Conservation (phyloP, 2,888 invertebrate genomes). For the Phalera bucephala region DNA sequence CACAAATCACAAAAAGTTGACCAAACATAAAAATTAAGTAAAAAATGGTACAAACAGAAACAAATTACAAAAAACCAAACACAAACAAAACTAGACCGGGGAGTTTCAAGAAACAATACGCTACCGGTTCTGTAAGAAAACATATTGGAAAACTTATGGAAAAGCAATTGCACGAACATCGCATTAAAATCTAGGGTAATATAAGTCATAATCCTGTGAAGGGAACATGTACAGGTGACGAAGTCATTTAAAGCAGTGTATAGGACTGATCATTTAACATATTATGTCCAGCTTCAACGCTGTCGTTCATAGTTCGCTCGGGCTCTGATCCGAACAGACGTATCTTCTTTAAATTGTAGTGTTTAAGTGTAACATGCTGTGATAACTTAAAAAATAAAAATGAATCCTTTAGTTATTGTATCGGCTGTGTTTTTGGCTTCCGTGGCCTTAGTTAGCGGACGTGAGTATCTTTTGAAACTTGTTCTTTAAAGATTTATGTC, state of each 20-base stretch:
- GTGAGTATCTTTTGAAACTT: slow-evolving; percentile 28
- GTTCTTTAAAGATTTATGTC: too few relatives aligned
- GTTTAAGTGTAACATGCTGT: slow-evolving; percentile 26
- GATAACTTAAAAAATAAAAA: slow-evolving; percentile 17
- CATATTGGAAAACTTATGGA: too few relatives aligned
- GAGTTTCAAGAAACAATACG: too few relatives aligned
- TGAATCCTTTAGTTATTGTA: slow-evolving; percentile 17
- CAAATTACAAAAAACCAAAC: too few relatives aligned
- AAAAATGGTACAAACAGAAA: too few relatives aligned
- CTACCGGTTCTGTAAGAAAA: too few relatives aligned
- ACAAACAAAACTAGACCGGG: too few relatives aligned
- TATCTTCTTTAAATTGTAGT: slow-evolving; percentile 3
- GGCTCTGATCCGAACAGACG: slow-evolving; percentile 16
- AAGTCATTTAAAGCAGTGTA: slow-evolving; percentile 4
- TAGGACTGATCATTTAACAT: slow-evolving; percentile 12
- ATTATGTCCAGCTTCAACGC: slow-evolving; percentile 7
- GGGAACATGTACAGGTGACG: not conserved
- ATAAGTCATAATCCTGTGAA: not conserved
- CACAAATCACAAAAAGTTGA: too few relatives aligned
- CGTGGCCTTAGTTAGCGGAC: slow-evolving; percentile 31
- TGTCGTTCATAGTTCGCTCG: slow-evolving; percentile 16
- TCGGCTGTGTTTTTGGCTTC: slow-evolving; percentile 20
- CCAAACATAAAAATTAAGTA: too few relatives aligned
- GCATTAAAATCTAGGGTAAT: too few relatives aligned
- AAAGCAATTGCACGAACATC: too few relatives aligned